Percentiles rank a stretch among this genome's conserved stretches.
Evolutionary conservation across 2,113 vertebrate species (phyloP).

Genomic region (Bucco capensis): DNA sequence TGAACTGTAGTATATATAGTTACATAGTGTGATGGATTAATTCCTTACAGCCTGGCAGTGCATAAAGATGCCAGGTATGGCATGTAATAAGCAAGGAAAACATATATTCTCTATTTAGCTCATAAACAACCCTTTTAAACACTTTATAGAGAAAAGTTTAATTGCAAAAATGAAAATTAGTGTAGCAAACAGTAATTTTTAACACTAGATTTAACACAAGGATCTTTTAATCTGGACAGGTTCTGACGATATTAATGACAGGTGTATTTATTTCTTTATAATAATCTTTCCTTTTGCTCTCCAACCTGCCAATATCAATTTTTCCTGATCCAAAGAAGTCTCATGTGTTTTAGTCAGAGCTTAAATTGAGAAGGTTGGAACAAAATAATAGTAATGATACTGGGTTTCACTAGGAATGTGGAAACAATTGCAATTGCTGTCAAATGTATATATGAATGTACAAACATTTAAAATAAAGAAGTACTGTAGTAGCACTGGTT

Average conservation of each 20-base stretch:
- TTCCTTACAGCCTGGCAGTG: background rate
- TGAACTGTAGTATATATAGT: background rate
- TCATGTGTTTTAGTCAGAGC: background rate
- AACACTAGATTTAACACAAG: background rate
- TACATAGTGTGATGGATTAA: background rate
- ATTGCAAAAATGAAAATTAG: background rate
- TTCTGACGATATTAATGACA: background rate
- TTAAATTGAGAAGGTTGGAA: background rate
- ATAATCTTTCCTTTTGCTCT: conserved; percentile 10
- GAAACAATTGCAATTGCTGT: background rate
- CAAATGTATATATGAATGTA: background rate
- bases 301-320: background rate
- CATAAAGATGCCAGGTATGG: background rate
- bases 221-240: background rate
- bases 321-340: background rate
- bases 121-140: background rate
- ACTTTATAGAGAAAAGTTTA: background rate
- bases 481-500: background rate
- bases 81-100: background rate
- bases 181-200: background rate
- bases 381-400: background rate
- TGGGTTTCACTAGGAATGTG: background rate
- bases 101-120: background rate
- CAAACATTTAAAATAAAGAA: background rate
- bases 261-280: background rate